A percentile compares a stretch with the other conserved stretches of the same genome.
Evolutionary conservation across 1,140 invertebrate species (phyloP).

Genomic region (Drosophila sulfurigaster): DNA sequence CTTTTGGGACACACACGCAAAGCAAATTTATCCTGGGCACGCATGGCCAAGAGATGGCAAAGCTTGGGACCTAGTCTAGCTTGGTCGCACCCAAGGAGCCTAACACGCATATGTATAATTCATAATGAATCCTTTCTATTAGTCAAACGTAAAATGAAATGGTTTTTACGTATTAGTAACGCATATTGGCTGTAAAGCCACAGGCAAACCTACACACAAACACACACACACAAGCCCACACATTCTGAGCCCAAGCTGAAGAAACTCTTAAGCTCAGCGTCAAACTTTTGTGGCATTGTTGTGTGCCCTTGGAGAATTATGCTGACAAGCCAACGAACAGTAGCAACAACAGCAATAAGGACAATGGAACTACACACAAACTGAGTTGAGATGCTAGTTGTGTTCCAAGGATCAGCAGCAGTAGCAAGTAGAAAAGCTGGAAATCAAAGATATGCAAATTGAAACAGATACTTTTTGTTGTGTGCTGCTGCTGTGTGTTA

Average conservation of each 20-base stretch:
- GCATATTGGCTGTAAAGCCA: conserved; percentile 75
- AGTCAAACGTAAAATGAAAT: conserved; percentile 81
- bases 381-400: conserved; percentile 29
- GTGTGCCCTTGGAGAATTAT: conserved; percentile 70
- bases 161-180: conserved; percentile 74
- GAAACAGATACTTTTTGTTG: conserved; percentile 73
- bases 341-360: conserved; percentile 13
- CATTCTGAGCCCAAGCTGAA: neutral
- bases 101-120: conserved; percentile 74
- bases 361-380: conserved; percentile 36
- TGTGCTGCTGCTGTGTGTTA: conserved; percentile 42
- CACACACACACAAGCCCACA: neutral
- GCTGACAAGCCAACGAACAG: conserved; percentile 49
- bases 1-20: conserved; percentile 42
- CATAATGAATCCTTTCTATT: conserved; percentile 84
- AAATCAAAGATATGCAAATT: conserved; percentile 84
- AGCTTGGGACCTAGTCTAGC: neutral
- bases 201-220: neutral
- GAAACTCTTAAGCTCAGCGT: conserved; percentile 58
- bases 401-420: conserved; percentile 3
- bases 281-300: conserved; percentile 73
- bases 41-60: conserved; percentile 41
- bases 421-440: conserved; percentile 35
- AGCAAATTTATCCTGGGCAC: conserved; percentile 71
- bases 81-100: conserved; percentile 31